Evolutionary conservation across 2,888 invertebrate species (phyloP).

Genomic region (Zeuzera pyrina): DNA sequence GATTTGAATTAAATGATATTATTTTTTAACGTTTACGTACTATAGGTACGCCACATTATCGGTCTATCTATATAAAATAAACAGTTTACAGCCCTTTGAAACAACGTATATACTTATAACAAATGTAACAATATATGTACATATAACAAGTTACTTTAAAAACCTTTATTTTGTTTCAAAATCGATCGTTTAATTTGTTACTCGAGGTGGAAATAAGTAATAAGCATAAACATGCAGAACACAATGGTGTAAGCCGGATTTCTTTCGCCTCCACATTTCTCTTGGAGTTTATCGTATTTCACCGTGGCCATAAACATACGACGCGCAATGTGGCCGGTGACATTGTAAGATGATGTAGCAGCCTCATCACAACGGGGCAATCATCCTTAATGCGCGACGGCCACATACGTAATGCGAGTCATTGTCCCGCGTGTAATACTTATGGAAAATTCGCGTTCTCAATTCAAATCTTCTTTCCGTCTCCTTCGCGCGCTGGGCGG

Average conservation of each 20-base stretch:
- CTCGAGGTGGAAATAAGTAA: conserved; percentile 65
- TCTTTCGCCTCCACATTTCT: conserved; percentile 65
- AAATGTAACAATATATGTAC: too few species aligned
- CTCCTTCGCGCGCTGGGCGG: conserved; percentile 71
- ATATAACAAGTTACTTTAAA: too few species aligned
- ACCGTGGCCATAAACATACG: conserved; percentile 58
- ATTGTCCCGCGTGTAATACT: conserved; percentile 72
- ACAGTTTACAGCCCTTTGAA: too few species aligned
- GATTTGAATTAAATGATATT: too few species aligned
- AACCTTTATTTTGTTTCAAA: conserved; percentile 37
- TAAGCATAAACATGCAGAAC: conserved; percentile 62
- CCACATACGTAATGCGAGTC: conserved; percentile 73
- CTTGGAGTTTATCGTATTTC: conserved; percentile 64
- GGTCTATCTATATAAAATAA: too few species aligned
- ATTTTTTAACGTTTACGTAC: too few species aligned
- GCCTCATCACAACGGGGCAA: conserved; percentile 71
- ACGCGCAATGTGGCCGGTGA: conserved; percentile 56
- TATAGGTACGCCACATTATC: too few species aligned
- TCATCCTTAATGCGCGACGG: conserved; percentile 70
- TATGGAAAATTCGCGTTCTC: conserved; percentile 74
- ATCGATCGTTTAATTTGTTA: conserved; percentile 41
- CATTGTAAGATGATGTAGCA: conserved; percentile 69
- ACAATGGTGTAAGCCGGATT: conserved; percentile 60
- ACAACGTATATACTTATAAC: too few species aligned
- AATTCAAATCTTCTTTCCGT: conserved; percentile 71